Percentiles rank a stretch among this genome's conserved stretches.
These are phyloP conservation scores for Microcebus ravelobensis DNA, from an alignment of 2,113 vertebrate genomes.

Conservation along the genomic window DNA sequence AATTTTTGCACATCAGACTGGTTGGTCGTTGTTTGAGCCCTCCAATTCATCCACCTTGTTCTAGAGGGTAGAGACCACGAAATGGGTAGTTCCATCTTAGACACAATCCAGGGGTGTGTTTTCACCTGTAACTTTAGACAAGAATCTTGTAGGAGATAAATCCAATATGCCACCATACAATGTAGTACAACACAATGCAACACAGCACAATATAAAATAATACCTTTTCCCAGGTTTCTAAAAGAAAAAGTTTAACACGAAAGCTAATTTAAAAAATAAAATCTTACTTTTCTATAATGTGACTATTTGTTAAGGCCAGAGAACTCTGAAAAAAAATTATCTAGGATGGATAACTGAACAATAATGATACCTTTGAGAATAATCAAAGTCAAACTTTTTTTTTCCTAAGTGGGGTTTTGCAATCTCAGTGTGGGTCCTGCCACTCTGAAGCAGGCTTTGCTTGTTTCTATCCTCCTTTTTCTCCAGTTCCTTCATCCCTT, in stretches of 20 bases:
- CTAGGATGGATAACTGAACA: not conserved
- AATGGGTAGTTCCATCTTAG: not conserved
- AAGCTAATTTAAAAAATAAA: not conserved
- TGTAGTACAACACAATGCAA: not conserved
- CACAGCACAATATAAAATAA: not conserved
- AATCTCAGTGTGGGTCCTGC: not conserved
- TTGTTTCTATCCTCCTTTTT: not conserved
- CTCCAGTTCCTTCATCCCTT: not conserved
- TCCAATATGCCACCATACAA: not conserved
- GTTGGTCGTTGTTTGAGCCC: constrained; percentile 70
- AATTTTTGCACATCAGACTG: constrained; percentile 65
- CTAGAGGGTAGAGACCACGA: not conserved
- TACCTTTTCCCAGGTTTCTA: not conserved
- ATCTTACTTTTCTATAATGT: not conserved
- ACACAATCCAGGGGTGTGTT: constrained; percentile 55
- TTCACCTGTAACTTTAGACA: constrained; percentile 63
- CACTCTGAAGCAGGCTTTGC: not conserved
- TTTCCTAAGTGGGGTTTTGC: not conserved
- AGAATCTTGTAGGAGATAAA: not conserved
- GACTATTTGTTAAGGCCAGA: not conserved
- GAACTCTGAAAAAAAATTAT: not conserved
- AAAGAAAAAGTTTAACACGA: not conserved
- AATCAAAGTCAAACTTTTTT: not conserved
- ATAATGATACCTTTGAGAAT: not conserved
- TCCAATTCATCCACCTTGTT: constrained; percentile 51